Percentiles rank a stretch among this genome's conserved stretches.
These are phyloP conservation scores for Teleopsis dalmanni DNA, from an alignment of 1,140 invertebrate species.

Conservation along the genomic window DNA sequence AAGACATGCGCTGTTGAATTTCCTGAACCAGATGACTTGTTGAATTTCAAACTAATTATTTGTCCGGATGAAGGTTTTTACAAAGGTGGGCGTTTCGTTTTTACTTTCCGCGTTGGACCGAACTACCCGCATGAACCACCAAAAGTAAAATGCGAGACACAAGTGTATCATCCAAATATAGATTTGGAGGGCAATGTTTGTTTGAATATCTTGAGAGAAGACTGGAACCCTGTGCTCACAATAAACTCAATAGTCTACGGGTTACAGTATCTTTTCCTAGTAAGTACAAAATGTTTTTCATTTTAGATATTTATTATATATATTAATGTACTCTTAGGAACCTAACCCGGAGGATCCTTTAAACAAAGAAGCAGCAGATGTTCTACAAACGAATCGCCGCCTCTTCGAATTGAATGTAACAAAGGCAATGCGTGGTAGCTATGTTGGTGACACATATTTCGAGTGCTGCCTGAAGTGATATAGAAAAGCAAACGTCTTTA, in stretches of 20 bases:
- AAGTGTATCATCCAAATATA: conserved; percentile 93
- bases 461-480: conserved; percentile 93
- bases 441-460: conserved; percentile 87
- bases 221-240: conserved; percentile 98
- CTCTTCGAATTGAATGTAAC: conserved; percentile 94
- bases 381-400: conserved; percentile 86
- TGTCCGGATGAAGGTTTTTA: conserved; percentile 98
- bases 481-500: conserved; percentile 42
- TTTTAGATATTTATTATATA: conserved; percentile 2
- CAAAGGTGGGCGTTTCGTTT: conserved; percentile 85
- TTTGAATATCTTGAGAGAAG: conserved; percentile 90
- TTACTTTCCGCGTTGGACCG: conserved; percentile 93
- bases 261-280: conserved; percentile 93
- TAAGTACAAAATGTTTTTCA: conserved; percentile 49
- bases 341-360: conserved; percentile 97
- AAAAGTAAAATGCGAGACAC: conserved; percentile 91
- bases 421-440: conserved; percentile 92
- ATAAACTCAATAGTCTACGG: conserved; percentile 98
- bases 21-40: conserved; percentile 90
- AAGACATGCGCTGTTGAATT: conserved; percentile 95
- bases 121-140: conserved; percentile 95
- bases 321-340: conserved; percentile 56
- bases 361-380: conserved; percentile 98
- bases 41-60: conserved; percentile 94
- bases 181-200: conserved; percentile 93